phyloP scores from a whole-genome alignment of 2,797 vertebrate species.

The Oceanodroma leucorhoa region DNA sequence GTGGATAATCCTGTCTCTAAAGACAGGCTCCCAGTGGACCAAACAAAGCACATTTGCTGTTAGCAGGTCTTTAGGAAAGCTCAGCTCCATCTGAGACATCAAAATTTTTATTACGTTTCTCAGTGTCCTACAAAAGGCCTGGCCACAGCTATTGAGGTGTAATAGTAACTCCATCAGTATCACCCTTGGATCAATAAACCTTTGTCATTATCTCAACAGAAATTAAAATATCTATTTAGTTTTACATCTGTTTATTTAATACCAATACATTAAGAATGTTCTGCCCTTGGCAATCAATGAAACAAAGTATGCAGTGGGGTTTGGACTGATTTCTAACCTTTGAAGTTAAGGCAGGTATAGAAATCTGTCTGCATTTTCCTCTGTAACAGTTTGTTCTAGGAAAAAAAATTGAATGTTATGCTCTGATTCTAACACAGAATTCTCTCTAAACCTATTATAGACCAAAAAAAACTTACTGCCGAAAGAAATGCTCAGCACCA shows the following conservation, averaged over 20 bases:
- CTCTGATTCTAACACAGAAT: not conserved
- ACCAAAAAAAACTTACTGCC: not conserved
- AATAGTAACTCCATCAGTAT: not conserved
- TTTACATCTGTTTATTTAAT: conserved; percentile 1
- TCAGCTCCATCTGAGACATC: not conserved
- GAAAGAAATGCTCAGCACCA: not conserved
- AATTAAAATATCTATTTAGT: not conserved
- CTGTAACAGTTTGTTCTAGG: not conserved
- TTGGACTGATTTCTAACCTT: not conserved
- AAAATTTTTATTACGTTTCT: not conserved
- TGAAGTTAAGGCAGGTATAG: not conserved
- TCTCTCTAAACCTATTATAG: not conserved
- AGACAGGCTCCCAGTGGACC: not conserved
- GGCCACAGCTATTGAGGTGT: not conserved
- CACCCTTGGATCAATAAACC: not conserved
- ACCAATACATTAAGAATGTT: not conserved
- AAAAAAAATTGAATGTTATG: not conserved
- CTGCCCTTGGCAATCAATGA: not conserved
- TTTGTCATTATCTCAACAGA: not conserved
- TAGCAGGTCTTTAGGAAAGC: not conserved
- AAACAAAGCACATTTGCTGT: not conserved
- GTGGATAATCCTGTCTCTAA: accelerated
- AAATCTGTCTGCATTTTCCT: not conserved
- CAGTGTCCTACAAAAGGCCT: not conserved
- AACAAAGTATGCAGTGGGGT: not conserved